phyloP scores from a whole-genome alignment of 1,140 invertebrate genomes.

The Conus ventricosus region DNA sequence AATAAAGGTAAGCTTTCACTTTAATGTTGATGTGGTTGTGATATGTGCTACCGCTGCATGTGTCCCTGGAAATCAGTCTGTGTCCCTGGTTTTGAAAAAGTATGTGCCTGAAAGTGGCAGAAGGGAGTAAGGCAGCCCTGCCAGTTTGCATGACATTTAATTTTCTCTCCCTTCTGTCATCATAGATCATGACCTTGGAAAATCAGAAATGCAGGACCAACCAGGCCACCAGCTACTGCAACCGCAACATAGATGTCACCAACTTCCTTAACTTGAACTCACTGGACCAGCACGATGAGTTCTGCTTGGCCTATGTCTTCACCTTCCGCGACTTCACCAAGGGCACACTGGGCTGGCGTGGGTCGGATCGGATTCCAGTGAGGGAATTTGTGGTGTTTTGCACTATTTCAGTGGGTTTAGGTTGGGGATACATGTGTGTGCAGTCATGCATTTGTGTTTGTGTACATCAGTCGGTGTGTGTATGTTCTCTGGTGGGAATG shows the following conservation, averaged over 20 bases:
- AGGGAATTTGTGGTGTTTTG: background rate
- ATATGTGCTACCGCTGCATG: too few species aligned
- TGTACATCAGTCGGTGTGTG: background rate
- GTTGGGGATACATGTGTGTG: background rate
- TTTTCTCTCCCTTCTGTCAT: too few species aligned
- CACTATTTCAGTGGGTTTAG: too few species aligned
- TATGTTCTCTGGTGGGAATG: background rate
- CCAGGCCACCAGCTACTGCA: constrained; percentile 90
- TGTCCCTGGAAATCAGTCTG: too few species aligned
- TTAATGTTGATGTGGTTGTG: too few species aligned
- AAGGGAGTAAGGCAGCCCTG: too few species aligned
- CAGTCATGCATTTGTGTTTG: background rate
- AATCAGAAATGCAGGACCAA: constrained; percentile 63
- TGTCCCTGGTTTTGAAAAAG: too few species aligned
- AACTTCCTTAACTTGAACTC: constrained; percentile 99
- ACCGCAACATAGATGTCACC: constrained; percentile 98
- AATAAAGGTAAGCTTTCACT: too few species aligned
- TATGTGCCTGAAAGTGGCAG: too few species aligned
- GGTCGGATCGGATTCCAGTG: constrained; percentile 81
- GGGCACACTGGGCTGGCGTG: constrained; percentile 96
- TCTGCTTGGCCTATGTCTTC: constrained; percentile 99
- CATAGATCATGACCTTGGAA: constrained; percentile 75
- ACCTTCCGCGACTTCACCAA: constrained; percentile 98
- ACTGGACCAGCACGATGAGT: constrained; percentile 96
- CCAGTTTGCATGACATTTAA: too few species aligned